Percentiles rank a stretch among this genome's conserved stretches.
Evolutionary conservation across 2,888 invertebrate species (phyloP).

Genomic region (Galeopsomyia nigrocyanea): DNA sequence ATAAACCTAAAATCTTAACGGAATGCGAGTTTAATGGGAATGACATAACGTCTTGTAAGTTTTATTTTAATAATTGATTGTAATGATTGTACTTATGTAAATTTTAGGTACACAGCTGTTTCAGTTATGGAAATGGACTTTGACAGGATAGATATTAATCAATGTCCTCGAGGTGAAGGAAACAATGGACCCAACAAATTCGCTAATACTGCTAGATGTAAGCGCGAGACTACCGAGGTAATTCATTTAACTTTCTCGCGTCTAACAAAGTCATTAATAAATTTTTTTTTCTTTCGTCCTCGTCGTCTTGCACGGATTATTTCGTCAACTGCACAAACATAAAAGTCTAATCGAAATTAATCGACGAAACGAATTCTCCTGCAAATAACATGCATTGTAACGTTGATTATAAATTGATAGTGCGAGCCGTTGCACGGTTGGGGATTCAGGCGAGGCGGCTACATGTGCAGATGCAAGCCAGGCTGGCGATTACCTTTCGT

Average conservation of each 20-base stretch:
- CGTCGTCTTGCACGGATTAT: neutral
- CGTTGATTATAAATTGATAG: conserved; percentile 66
- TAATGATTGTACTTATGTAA: conserved; percentile 12
- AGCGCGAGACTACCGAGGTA: conserved; percentile 90
- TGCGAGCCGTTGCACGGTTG: conserved; percentile 97
- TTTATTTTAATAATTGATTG: too few relatives aligned
- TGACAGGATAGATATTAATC: conserved; percentile 97
- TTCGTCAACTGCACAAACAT: neutral
- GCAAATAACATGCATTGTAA: neutral
- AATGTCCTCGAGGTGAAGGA: conserved; percentile 91
- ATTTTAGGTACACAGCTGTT: conserved; percentile 86
- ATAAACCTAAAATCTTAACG: too few relatives aligned
- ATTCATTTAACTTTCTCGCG: conserved; percentile 38
- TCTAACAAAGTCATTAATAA: too few relatives aligned
- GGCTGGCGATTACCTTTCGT: conserved; percentile 88
- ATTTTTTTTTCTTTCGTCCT: too few relatives aligned
- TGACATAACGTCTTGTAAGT: too few relatives aligned
- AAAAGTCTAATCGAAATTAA: too few relatives aligned
- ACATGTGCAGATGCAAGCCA: conserved; percentile 93
- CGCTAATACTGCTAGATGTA: conserved; percentile 91
- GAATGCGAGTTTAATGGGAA: too few relatives aligned
- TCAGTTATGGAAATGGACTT: conserved; percentile 96
- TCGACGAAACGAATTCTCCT: too few relatives aligned
- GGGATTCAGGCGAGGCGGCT: conserved; percentile 95
- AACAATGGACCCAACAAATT: conserved; percentile 91